These are phyloP conservation scores for Portevinia maculata DNA, from an alignment of 2,888 invertebrate genomes.

Conservation along the genomic window DNA sequence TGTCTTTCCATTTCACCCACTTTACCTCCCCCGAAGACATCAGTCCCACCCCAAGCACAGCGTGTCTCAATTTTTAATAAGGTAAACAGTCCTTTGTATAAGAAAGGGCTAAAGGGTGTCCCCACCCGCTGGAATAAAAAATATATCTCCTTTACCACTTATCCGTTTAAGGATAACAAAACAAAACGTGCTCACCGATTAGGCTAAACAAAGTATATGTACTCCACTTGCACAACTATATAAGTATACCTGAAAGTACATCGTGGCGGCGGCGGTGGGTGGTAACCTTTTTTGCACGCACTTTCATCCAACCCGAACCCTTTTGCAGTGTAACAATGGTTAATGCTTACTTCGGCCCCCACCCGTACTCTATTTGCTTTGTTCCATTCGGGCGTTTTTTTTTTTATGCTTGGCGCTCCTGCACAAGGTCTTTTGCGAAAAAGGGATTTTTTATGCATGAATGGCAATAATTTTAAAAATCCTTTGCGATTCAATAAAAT, in stretches of 20 bases:
- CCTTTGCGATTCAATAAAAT: slow-evolving; percentile 82
- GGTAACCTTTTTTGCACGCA: slow-evolving; percentile 50
- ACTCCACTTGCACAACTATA: slow-evolving; percentile 32
- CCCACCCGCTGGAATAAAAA: background rate
- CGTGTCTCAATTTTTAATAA: slow-evolving; percentile 73
- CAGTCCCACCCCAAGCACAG: slow-evolving; percentile 2
- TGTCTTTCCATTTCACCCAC: slow-evolving; percentile 37
- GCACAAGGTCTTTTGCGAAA: slow-evolving; percentile 32
- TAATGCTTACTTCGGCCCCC: slow-evolving; percentile 16
- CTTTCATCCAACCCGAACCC: slow-evolving; percentile 38
- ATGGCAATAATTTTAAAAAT: slow-evolving; percentile 81
- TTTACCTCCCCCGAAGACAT: slow-evolving; percentile 22
- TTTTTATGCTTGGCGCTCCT: background rate
- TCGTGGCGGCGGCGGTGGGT: slow-evolving; percentile 23
- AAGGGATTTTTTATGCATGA: slow-evolving; percentile 79
- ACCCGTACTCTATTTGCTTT: slow-evolving; percentile 33
- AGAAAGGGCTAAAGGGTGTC: slow-evolving; percentile 23
- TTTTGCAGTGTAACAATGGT: slow-evolving; percentile 28
- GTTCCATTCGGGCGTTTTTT: slow-evolving; percentile 12
- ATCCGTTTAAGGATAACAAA: slow-evolving; percentile 72
- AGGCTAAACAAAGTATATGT: slow-evolving; percentile 68
- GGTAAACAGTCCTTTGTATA: slow-evolving; percentile 64
- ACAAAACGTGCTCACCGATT: slow-evolving; percentile 73
- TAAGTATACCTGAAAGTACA: slow-evolving; percentile 53
- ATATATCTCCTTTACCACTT: slow-evolving; percentile 58